Conservation (phyloP, 1,140 invertebrate genomes). For the Belonocnema kinseyi region DNA sequence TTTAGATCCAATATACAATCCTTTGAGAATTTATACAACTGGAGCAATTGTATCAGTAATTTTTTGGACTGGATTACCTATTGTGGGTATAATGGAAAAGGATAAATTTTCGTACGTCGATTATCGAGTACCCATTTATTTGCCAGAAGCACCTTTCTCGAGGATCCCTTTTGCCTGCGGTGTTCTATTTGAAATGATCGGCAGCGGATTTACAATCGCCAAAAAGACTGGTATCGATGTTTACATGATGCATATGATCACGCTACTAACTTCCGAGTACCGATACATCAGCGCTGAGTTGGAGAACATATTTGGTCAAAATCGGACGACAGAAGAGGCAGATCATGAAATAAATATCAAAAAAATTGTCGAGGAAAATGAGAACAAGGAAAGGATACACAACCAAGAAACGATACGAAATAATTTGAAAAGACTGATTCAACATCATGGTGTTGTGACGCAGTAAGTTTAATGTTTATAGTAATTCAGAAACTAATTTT, state of each 20-base stretch:
- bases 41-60: background rate
- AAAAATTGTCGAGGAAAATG: background rate
- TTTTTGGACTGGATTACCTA: conserved; percentile 29
- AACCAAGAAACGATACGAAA: background rate
- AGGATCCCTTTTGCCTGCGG: background rate
- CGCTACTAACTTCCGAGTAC: conserved; percentile 51
- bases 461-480: conserved; percentile 34
- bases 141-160: conserved; percentile 44
- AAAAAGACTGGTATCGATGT: conserved; percentile 50
- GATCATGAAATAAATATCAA: background rate
- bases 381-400: background rate
- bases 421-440: conserved; percentile 12
- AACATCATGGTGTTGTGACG: conserved; percentile 28
- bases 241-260: conserved; percentile 51
- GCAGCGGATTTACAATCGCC: background rate
- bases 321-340: too few relatives aligned
- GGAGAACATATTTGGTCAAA: conserved; percentile 8
- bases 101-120: conserved; percentile 42
- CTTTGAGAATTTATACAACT: conserved; percentile 37
- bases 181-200: conserved; percentile 34
- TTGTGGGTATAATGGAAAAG: conserved; percentile 19
- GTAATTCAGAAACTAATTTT: background rate
- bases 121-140: conserved; percentile 39
- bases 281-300: conserved; percentile 42
- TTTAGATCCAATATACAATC: conserved; percentile 23